Percentiles rank a stretch among this genome's conserved stretches.
These are phyloP conservation scores for Spondyliosoma cantharus DNA, from an alignment of 2,797 vertebrate species.

Conservation along the genomic window DNA sequence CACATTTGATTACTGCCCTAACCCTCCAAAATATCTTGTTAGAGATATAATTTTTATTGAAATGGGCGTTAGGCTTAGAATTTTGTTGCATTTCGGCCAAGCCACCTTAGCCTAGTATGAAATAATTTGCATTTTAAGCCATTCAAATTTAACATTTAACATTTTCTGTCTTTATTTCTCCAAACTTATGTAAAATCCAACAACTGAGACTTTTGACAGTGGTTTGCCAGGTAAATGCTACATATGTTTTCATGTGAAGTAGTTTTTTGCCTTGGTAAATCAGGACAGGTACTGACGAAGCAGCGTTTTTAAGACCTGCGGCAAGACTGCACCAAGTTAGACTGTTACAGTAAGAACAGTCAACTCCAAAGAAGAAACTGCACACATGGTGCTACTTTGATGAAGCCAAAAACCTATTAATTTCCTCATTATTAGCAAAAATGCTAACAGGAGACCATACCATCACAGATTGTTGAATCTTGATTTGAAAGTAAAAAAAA, in stretches of 20 bases:
- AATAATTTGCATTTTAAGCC: background rate
- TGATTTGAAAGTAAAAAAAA: background rate
- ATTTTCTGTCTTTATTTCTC: background rate
- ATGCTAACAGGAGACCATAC: background rate
- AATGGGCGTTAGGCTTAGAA: too few relatives aligned
- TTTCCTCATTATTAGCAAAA: background rate
- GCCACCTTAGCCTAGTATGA: background rate
- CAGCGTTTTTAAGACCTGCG: background rate
- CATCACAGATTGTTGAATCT: background rate
- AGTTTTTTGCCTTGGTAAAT: slow-evolving; percentile 14
- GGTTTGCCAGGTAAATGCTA: background rate
- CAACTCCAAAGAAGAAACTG: background rate
- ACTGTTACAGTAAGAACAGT: background rate
- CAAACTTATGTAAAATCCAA: background rate
- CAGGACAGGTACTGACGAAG: slow-evolving; percentile 11
- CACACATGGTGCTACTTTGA: background rate
- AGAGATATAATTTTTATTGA: too few relatives aligned
- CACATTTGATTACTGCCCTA: too few relatives aligned
- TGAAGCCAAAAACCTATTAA: background rate
- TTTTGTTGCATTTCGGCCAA: background rate
- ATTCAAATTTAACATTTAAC: background rate
- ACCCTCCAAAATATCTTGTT: too few relatives aligned
- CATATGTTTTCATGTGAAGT: slow-evolving; percentile 5
- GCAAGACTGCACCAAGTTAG: background rate
- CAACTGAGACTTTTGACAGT: background rate